A percentile compares a stretch with the other conserved stretches of the same genome.
phyloP scores from a whole-genome alignment of 2,113 vertebrate species.

The Fulica atra region DNA sequence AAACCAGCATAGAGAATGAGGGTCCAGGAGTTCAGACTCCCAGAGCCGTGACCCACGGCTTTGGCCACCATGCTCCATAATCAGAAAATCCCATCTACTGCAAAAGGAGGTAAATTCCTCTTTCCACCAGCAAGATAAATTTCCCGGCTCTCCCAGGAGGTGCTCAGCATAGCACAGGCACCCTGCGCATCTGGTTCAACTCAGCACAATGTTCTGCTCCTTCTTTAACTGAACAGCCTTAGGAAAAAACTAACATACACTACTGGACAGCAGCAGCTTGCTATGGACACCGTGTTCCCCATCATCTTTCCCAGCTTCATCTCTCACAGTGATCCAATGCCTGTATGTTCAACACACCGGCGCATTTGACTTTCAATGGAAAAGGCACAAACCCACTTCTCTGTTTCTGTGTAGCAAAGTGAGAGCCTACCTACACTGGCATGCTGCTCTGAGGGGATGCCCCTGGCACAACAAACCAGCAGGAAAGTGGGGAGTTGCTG shows the following conservation, averaged over 20 bases:
- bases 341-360: background rate
- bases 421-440: background rate
- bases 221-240: background rate
- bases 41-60: background rate
- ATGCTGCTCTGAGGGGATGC: background rate
- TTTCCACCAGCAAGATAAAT: background rate
- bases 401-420: background rate
- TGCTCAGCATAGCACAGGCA: background rate
- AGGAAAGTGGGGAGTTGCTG: background rate
- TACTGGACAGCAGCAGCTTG: background rate
- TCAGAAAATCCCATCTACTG: background rate
- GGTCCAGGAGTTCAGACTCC: background rate
- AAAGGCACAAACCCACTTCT: background rate
- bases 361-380: background rate
- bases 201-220: background rate
- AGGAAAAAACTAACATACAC: background rate
- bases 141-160: background rate
- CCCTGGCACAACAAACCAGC: background rate
- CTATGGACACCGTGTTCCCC: accelerated
- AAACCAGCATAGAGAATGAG: background rate
- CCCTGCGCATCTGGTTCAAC: background rate
- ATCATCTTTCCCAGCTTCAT: background rate
- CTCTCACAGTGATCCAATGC: background rate
- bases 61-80: background rate
- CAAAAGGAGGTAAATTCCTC: background rate